phyloP scores from a whole-genome alignment of 2,797 vertebrate species.

The Alfaro cultratus region DNA sequence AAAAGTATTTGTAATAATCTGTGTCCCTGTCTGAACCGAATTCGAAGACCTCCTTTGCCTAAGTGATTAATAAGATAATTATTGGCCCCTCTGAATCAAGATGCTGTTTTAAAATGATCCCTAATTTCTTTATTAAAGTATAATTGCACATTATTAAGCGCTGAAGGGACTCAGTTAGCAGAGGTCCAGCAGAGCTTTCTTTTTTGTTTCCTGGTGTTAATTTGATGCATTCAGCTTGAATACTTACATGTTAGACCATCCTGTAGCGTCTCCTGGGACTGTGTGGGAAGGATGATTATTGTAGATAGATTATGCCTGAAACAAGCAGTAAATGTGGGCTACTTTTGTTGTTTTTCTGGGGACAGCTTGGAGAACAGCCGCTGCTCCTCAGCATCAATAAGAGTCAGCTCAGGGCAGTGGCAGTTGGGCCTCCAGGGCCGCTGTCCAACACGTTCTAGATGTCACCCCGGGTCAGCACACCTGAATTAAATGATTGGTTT shows the following conservation, averaged over 20 bases:
- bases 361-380: neutral
- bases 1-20: slow-evolving; percentile 12
- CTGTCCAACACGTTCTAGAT: neutral
- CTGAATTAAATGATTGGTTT: neutral
- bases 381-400: neutral
- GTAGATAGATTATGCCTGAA: neutral
- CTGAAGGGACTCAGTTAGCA: slow-evolving; percentile 10
- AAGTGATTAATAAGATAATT: slow-evolving; percentile 29
- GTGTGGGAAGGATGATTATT: neutral
- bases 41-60: slow-evolving; percentile 3
- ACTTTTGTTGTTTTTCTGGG: neutral
- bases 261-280: neutral
- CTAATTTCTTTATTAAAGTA: slow-evolving; percentile 29
- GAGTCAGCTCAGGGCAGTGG: neutral
- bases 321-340: neutral
- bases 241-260: neutral
- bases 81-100: slow-evolving; percentile 13
- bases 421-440: neutral
- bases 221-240: neutral
- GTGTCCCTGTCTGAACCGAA: neutral
- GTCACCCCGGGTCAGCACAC: neutral
- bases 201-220: slow-evolving; percentile 15
- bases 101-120: slow-evolving; percentile 22
- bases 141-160: slow-evolving; percentile 33
- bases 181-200: slow-evolving; percentile 1